Evolutionary conservation across 2,797 vertebrate genomes (phyloP), one percentile per base, ranked within the genome.

Genomic region (Microctenopoma stevenorrisi): DNA sequence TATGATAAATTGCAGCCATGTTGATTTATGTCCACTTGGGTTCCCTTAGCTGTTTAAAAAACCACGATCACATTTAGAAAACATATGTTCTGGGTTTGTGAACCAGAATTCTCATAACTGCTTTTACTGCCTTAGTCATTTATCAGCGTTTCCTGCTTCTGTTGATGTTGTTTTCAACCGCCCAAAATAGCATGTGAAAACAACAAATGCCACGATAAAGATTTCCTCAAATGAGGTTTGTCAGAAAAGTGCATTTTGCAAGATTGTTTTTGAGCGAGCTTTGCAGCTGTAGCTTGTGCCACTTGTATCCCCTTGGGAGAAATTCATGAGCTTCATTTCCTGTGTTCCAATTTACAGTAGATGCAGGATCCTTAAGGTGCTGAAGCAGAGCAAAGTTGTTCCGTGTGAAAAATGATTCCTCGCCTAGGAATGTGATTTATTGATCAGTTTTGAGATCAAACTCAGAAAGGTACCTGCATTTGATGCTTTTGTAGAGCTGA

Each of bases 11-110:
- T 72, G 56, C 49, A 60, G 66, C 54, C 55, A 28, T 55, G 47
- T 74, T 82, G 65, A 76, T 84, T 84, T 75, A 68, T 67, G 48
- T 82, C 55, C 22, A 38, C 56, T 50, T 62, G 43, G 76, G 43
- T 68, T 82, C 56, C 58, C 11, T 9, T 26, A 65, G 55, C 55
- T 71, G 64, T 73, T 80, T 55, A 54, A 78, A 85, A 74, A 50
- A 0, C 46, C 50, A 40, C 0, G 0, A 18, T 58, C 18, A 12
- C 52, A 55, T 50, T 5, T 43, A 67, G 51, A 43, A 71, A 72
- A 64, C 43, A 76, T 25, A 54, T 64, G 68, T 37, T 47, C 16
- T 38, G 4, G 0, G 4, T 69, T 51, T 48, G 26, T 57, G 15
- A 51, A 13, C 11, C 7, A 30, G 11, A 62, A 44, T 26, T 51